Base-by-base conservation (phyloP, 1,140 invertebrate genomes). In the Calliopsis andreniformis region DNA sequence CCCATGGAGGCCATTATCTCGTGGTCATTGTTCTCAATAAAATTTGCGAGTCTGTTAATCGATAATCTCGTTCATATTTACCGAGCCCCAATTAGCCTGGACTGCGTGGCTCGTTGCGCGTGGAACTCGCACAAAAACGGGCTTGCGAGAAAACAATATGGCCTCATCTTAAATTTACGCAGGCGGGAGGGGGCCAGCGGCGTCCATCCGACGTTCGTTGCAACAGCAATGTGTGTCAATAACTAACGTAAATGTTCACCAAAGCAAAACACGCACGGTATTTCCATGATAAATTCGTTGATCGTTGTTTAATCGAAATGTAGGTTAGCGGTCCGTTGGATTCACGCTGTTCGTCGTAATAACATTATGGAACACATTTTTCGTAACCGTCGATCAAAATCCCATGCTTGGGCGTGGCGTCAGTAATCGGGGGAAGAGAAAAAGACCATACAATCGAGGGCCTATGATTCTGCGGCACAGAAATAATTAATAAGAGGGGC, bases 271-370 rank as follows among this genome's bases (percentile, higher is more conserved):
- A 68, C 16, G 43, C 7, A 10, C 12, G 7, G 14, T 67, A n/a
- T 42, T 49, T 49, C 66, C 18, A 14, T 61, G 32, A 69, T 69
- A 76, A 76, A 76, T 69, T 76, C 45, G 35, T 47, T 53, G 49
- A 47, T 39, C 35, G 4, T 10, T 58, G 66, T 76, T 76, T 69
- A 69, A 76, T 76, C 73, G 55, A n/a, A 59, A 76, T 76, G 35
- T 69, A 32, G 73, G 66, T 69, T 66, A 53, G 1, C 49, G 61
- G 35, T 47, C 53, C 62, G 62, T 67, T 56, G 2, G 28, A 47
- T 67, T 39, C 39, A 30, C 20, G 43, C 42, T n/a, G 7, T 18
- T 39, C 7, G 7, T n/a, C 16, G 30, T 16, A 76, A 76, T 69
- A 76, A 69, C 61, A 14, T 39, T 8, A 39, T 51, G 49, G 35